Evolutionary conservation across 2,888 invertebrate genomes (phyloP), one percentile per base, ranked within the genome.

Genomic region (Eristalis pertinax): DNA sequence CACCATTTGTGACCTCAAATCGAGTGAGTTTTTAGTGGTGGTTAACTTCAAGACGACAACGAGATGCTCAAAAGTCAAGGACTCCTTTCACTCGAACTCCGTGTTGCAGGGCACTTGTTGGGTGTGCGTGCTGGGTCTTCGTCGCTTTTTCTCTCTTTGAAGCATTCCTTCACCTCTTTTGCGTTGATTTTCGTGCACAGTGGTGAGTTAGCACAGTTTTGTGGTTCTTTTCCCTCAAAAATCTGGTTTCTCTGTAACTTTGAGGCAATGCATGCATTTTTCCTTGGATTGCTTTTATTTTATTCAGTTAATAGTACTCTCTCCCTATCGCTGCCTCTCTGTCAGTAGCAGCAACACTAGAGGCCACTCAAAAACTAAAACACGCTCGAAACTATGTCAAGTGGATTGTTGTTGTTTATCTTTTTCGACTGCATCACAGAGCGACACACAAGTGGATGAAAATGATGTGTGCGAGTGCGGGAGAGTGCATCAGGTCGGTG

Each of bases 361-460:
- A 24, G 50, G 19, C 32, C 15, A 15, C 64, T 24, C 11, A n/a
- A 62, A 38, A 64, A 15, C 63, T n/a, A 68, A 83, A 60, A 75
- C 79, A 73, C 74, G 74, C 73, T 35, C 43, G 67, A 74, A 86
- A 82, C 77, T 86, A 43, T 86, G 86, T 86, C 86, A 86, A 86
- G 86, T 82, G 75, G 75, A 8, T 13, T 50, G 50, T 67, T 78
- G 86, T 82, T 82, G 82, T 86, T 82, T 86, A 86, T 86, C 82
- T 82, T 67, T n/a, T 50, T 50, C 13, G 68, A 58, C 72, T 73
- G 7, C 10, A 60, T 26, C 64, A 35, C 35, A 60, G 65, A 73
- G 72, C 24, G 69, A 60, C 67, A 56, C 26, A 26, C 1, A 63
- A 78, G 69, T 75, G 82, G 85, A 86, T 78, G 69, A n/a, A 32